Evolutionary conservation across 2,113 vertebrate species (phyloP).

Genomic region (Athene cunicularia): DNA sequence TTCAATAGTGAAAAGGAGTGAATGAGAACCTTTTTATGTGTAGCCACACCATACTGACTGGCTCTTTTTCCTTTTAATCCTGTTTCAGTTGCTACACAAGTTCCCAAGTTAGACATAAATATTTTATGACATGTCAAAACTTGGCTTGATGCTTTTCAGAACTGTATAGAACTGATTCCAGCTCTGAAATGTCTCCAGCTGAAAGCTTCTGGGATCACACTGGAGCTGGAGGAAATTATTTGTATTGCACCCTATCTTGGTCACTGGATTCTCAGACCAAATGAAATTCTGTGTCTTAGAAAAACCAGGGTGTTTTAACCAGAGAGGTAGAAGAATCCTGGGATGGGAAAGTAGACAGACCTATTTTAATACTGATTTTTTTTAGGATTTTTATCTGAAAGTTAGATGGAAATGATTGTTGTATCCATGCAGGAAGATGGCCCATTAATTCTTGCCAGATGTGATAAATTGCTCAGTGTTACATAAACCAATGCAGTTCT

Average conservation of each 20-base stretch:
- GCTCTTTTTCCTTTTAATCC: neutral
- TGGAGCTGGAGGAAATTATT: neutral
- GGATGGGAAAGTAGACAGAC: neutral
- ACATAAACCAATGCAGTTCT: neutral
- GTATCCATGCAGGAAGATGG: neutral
- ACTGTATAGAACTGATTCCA: neutral
- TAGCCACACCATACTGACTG: neutral
- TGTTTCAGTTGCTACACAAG: neutral
- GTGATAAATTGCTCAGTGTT: neutral
- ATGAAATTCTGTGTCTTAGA: neutral
- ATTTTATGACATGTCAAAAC: neutral
- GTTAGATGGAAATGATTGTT: neutral
- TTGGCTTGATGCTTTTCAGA: neutral
- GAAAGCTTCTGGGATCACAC: neutral
- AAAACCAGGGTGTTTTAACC: neutral
- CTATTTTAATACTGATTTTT: neutral
- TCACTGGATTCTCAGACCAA: neutral
- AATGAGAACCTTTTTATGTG: neutral
- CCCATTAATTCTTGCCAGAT: neutral
- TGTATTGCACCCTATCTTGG: neutral
- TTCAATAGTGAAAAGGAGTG: neutral
- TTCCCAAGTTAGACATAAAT: neutral
- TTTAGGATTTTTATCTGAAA: neutral
- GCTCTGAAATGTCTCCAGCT: neutral
- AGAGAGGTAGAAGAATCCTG: neutral